Percentiles rank a stretch among this genome's conserved stretches.
These are phyloP conservation scores for Aplysia californica DNA, from an alignment of 1,140 invertebrate species.

Conservation along the genomic window DNA sequence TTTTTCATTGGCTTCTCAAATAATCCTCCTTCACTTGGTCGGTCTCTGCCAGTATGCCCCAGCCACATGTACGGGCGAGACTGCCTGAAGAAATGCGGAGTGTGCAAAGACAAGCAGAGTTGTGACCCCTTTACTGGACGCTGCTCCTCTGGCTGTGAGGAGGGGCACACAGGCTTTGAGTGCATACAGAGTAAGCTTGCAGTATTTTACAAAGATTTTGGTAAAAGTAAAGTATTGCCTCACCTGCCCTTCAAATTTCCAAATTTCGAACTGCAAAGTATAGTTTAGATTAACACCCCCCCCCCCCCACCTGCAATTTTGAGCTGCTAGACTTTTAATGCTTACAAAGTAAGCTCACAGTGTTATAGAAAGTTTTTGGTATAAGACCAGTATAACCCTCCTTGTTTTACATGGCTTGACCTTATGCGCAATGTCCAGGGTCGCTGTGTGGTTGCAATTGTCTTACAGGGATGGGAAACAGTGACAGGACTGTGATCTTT, in stretches of 20 bases:
- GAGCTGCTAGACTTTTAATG: too few species aligned
- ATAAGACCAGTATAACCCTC: too few species aligned
- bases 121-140: conserved; percentile 39
- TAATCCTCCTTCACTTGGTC: not conserved
- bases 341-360: not conserved
- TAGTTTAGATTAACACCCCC: too few species aligned
- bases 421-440: too few species aligned
- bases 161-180: conserved; percentile 30
- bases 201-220: not conserved
- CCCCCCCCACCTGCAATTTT: too few species aligned
- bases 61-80: conserved; percentile 33
- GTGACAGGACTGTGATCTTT: too few species aligned
- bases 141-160: conserved; percentile 35
- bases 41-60: conserved; percentile 31
- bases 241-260: not conserved
- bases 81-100: conserved; percentile 34
- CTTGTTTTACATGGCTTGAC: too few species aligned
- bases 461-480: too few species aligned
- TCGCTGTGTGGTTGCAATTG: too few species aligned
- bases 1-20: not conserved
- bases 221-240: not conserved
- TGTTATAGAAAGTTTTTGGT: not conserved
- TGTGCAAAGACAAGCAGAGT: conserved; percentile 30
- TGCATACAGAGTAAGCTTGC: conserved; percentile 26
- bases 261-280: not conserved